These are phyloP conservation scores for Xylocampa areola DNA, from an alignment of 2,888 invertebrate species.

Conservation along the genomic window DNA sequence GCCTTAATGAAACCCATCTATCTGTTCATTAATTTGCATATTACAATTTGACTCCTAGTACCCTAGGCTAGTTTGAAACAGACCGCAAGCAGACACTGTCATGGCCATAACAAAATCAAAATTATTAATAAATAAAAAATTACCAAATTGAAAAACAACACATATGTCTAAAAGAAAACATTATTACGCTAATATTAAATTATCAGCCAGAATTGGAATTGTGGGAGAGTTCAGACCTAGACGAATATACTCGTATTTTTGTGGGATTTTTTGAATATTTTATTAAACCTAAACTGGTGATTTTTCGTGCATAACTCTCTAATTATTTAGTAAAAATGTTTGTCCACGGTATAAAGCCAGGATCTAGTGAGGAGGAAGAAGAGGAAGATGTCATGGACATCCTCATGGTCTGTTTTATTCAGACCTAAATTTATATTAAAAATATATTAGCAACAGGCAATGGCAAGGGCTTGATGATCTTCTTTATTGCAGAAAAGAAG, in stretches of 20 bases:
- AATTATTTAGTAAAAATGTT: conserved; percentile 80
- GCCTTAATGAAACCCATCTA: conserved; percentile 80
- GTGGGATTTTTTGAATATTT: neutral
- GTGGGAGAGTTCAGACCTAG: conserved; percentile 10
- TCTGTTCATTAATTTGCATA: conserved; percentile 84
- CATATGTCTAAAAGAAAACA: conserved; percentile 2
- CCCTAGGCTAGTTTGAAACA: conserved; percentile 66
- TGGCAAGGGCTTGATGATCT: conserved; percentile 8
- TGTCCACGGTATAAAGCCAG: conserved; percentile 88
- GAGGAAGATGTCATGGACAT: conserved; percentile 90
- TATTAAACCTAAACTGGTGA: neutral
- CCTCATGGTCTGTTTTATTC: conserved; percentile 74
- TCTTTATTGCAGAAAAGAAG: conserved; percentile 89
- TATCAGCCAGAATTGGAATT: conserved; percentile 20
- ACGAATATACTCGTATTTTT: conserved; percentile 8
- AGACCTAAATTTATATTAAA: neutral
- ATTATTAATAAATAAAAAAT: no score
- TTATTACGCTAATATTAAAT: conserved; percentile 33
- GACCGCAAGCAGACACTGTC: conserved; percentile 62
- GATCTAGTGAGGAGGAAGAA: conserved; percentile 90
- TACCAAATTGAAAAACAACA: conserved; percentile 36
- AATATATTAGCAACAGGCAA: neutral
- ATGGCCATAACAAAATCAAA: conserved; percentile 39
- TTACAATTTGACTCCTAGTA: conserved; percentile 73
- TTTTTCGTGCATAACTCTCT: neutral